phyloP scores from a whole-genome alignment of 2,888 invertebrate species.

The Acleris literana region DNA sequence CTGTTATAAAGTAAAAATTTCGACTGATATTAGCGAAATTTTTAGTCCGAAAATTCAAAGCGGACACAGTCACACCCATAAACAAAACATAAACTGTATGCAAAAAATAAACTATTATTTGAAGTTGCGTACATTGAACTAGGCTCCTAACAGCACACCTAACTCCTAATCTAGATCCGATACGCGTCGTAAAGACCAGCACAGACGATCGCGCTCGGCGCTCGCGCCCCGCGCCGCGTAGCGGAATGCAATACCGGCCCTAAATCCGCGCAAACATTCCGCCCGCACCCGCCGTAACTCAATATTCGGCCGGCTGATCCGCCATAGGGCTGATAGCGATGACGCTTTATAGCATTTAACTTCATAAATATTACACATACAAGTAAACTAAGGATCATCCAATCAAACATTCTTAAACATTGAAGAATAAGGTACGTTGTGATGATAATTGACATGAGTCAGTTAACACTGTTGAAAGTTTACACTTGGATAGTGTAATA shows the following conservation, averaged over 20 bases:
- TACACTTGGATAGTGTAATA: not conserved
- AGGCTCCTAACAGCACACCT: not conserved
- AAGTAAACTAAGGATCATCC: no score
- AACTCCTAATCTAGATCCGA: slow-evolving; percentile 2
- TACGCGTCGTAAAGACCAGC: slow-evolving; percentile 1
- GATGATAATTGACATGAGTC: not conserved
- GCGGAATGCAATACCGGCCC: slow-evolving; percentile 75
- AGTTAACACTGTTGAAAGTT: not conserved
- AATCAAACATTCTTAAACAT: not conserved
- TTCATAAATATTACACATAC: no score
- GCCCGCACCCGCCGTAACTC: slow-evolving; percentile 67
- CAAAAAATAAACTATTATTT: no score
- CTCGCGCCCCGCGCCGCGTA: slow-evolving; percentile 41
- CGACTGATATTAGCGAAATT: no score
- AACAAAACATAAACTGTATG: no score
- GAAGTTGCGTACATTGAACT: not conserved
- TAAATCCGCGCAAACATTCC: slow-evolving; percentile 75
- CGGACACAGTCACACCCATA: no score
- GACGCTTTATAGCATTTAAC: no score
- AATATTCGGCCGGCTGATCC: slow-evolving; percentile 58
- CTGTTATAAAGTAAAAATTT: no score
- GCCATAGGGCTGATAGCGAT: slow-evolving; percentile 44
- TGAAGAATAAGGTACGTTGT: not conserved
- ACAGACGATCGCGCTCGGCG: slow-evolving; percentile 5
- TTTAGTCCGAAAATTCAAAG: no score